These are phyloP conservation scores for Dasypolia templi DNA, from an alignment of 2,888 invertebrate species.

Conservation along the genomic window DNA sequence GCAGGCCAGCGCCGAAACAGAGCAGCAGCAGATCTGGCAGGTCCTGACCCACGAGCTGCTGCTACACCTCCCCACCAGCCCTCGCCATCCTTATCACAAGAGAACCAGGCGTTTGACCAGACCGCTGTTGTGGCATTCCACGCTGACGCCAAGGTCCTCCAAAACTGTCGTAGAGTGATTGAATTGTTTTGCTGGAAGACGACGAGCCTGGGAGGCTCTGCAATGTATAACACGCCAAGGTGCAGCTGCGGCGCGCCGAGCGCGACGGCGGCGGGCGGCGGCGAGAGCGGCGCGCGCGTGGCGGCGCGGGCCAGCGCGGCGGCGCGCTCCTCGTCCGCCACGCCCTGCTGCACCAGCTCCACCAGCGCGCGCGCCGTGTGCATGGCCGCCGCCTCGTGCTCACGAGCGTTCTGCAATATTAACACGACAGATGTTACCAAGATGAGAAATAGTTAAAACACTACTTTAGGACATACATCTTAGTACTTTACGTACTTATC, in stretches of 20 bases:
- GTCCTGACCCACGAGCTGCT: slow-evolving; percentile 83
- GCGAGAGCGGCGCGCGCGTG: slow-evolving; percentile 82
- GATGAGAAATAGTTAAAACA: neutral
- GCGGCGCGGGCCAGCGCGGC: slow-evolving; percentile 85
- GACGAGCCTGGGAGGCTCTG: slow-evolving; percentile 81
- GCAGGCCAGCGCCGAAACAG: slow-evolving; percentile 91
- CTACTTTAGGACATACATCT: neutral
- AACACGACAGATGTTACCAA: neutral
- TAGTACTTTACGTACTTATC: neutral
- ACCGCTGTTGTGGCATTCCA: slow-evolving; percentile 87
- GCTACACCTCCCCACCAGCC: slow-evolving; percentile 88
- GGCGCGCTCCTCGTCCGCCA: slow-evolving; percentile 83
- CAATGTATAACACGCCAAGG: slow-evolving; percentile 86
- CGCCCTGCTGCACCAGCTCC: slow-evolving; percentile 85
- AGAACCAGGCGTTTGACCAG: slow-evolving; percentile 88
- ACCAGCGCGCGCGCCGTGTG: slow-evolving; percentile 87
- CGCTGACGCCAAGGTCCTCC: slow-evolving; percentile 88
- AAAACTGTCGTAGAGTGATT: slow-evolving; percentile 88
- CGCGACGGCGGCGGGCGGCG: slow-evolving; percentile 86
- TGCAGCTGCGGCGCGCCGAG: slow-evolving; percentile 88
- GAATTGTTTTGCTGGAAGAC: slow-evolving; percentile 89
- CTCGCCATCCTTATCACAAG: slow-evolving; percentile 81
- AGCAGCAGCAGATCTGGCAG: slow-evolving; percentile 90
- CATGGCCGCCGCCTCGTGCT: slow-evolving; percentile 84
- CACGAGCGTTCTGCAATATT: slow-evolving; percentile 80